These are phyloP conservation scores for Lathronympha strigana DNA, from an alignment of 2,888 invertebrate genomes.

Conservation along the genomic window DNA sequence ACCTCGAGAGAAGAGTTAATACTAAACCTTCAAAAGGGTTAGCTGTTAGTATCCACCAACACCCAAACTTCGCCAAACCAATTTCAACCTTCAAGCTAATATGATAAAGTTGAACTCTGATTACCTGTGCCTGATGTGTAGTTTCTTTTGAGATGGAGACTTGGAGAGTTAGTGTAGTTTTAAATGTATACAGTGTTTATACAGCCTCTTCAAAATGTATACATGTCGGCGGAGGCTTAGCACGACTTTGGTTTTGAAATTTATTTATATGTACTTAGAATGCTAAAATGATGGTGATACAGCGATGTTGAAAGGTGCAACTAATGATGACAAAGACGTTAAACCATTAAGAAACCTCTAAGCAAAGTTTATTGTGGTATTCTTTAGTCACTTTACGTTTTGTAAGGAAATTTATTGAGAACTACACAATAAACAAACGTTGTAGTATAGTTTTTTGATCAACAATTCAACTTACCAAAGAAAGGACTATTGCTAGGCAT, in stretches of 20 bases:
- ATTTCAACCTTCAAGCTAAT: not conserved
- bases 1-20: slow-evolving; percentile 43
- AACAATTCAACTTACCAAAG: too few relatives aligned
- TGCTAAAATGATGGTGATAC: not conserved
- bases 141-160: not conserved
- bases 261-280: slow-evolving; percentile 8
- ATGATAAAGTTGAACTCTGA: not conserved
- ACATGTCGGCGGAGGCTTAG: slow-evolving; percentile 25
- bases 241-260: slow-evolving; percentile 24
- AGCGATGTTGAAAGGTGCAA: not conserved
- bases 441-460: too few relatives aligned
- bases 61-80: not conserved
- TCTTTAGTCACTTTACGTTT: not conserved
- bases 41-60: not conserved
- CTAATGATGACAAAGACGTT: not conserved
- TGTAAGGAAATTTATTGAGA: too few relatives aligned
- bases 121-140: not conserved
- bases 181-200: slow-evolving; percentile 34
- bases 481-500: too few relatives aligned
- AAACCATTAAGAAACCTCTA: not conserved
- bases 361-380: not conserved
- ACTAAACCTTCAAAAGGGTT: slow-evolving; percentile 25
- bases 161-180: slow-evolving; percentile 35
- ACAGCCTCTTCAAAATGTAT: slow-evolving; percentile 39
- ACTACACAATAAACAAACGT: too few relatives aligned